phyloP scores from a whole-genome alignment of 2,797 vertebrate genomes.

The Mus caroli region DNA sequence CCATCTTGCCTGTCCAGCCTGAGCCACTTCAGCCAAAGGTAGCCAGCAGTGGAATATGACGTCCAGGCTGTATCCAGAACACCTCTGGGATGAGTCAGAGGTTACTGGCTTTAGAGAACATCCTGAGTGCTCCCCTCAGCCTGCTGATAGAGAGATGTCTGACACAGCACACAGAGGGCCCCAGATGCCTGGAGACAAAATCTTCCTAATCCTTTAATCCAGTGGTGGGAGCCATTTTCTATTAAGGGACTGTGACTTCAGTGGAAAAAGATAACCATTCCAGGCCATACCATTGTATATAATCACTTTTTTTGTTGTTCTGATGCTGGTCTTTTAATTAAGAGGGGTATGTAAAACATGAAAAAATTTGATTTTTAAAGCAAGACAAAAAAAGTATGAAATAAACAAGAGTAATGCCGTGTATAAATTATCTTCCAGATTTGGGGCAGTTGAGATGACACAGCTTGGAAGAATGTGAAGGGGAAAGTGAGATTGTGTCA shows the following conservation, averaged over 20 bases:
- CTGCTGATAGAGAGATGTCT: not conserved
- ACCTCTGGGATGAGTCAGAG: conserved; percentile 60
- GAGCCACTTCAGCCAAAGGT: not conserved
- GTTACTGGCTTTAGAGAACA: not conserved
- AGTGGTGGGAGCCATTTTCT: conserved; percentile 72
- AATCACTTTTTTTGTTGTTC: conserved; percentile 8
- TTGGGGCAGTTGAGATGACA: not conserved
- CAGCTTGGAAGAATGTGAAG: conserved; percentile 2
- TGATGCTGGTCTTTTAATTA: not conserved
- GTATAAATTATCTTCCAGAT: not conserved
- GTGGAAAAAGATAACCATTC: conserved; percentile 64
- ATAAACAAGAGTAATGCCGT: not conserved
- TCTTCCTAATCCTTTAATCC: conserved; percentile 75
- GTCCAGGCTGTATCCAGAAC: not conserved
- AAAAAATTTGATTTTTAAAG: conserved; percentile 12
- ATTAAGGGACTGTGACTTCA: conserved; percentile 76
- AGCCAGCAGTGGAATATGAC: not conserved
- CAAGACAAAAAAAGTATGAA: not conserved
- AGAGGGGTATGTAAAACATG: not conserved
- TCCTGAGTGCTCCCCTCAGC: not conserved
- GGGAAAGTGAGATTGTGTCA: not conserved
- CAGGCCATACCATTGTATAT: not conserved
- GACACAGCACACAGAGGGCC: not conserved
- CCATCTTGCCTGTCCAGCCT: not conserved
- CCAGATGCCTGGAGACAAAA: conserved; percentile 66